A percentile compares a stretch with the other conserved stretches of the same genome.
These are phyloP conservation scores for Cryptoleucopteryx plumbea DNA, from an alignment of 2,113 vertebrate species.

Conservation along the genomic window DNA sequence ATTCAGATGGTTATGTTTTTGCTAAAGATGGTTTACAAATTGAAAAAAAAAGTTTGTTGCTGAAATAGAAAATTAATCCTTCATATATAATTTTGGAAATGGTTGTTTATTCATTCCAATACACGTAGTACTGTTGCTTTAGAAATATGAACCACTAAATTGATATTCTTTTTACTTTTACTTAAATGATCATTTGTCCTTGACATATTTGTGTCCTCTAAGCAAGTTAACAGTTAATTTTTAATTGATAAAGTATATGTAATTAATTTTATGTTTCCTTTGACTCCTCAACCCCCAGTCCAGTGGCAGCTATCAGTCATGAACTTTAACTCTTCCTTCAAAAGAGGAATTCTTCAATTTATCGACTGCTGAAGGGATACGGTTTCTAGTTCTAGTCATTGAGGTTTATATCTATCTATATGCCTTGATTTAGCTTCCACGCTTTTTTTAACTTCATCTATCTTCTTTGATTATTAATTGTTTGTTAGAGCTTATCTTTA, in stretches of 20 bases:
- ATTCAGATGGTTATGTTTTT: not conserved
- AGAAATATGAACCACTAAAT: not conserved
- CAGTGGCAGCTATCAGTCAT: not conserved
- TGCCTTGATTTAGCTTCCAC: not conserved
- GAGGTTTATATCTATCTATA: not conserved
- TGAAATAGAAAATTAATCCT: not conserved
- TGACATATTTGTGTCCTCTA: not conserved
- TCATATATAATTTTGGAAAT: not conserved
- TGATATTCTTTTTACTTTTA: not conserved
- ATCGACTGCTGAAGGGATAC: not conserved
- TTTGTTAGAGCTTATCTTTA: not conserved
- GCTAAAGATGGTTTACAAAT: not conserved
- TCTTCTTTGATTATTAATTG: not conserved
- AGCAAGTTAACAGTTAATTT: not conserved
- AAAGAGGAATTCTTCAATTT: not conserved
- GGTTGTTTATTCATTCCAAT: not conserved
- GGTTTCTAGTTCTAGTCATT: not conserved
- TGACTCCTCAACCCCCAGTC: not conserved
- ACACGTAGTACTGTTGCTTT: not conserved
- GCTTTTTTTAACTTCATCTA: not conserved
- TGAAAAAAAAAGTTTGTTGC: not conserved
- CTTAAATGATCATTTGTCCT: not conserved
- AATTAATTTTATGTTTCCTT: not conserved
- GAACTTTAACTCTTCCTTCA: not conserved
- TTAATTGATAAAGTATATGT: not conserved